These are phyloP conservation scores for Gryllus longicercus DNA, from an alignment of 2,888 invertebrate species.

Conservation along the genomic window DNA sequence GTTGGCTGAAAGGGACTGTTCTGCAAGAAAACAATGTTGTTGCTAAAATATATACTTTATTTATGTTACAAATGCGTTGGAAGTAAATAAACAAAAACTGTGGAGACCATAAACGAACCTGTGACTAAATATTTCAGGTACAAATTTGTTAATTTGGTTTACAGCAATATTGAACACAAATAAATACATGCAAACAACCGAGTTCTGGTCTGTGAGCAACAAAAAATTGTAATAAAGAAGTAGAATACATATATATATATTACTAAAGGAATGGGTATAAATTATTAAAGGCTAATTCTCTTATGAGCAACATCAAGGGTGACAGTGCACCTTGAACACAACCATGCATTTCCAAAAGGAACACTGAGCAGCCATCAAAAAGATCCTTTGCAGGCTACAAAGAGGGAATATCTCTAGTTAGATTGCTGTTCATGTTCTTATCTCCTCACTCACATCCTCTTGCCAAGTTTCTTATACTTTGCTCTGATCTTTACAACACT, in stretches of 20 bases:
- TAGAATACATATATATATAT: not conserved
- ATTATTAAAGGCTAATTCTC: not conserved
- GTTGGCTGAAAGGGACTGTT: no score
- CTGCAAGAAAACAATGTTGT: no score
- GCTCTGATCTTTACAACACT: no score
- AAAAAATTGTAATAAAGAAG: not conserved
- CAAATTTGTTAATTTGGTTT: not conserved
- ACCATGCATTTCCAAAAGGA: not conserved
- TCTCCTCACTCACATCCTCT: no score
- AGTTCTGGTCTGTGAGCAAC: not conserved
- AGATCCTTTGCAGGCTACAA: no score
- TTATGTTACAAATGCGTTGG: not conserved
- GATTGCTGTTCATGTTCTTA: no score
- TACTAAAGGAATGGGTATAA: not conserved
- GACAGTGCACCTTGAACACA: not conserved
- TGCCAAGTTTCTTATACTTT: no score
- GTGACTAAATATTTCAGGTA: not conserved
- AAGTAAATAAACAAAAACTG: constrained; percentile 3
- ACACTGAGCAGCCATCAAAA: not conserved
- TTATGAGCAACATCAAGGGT: not conserved
- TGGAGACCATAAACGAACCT: not conserved
- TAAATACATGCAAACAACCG: not conserved
- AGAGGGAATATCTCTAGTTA: no score
- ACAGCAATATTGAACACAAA: not conserved
- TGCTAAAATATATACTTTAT: no score